Evolutionary conservation across 2,797 vertebrate genomes (phyloP).

Genomic region (Choloepus didactylus): DNA sequence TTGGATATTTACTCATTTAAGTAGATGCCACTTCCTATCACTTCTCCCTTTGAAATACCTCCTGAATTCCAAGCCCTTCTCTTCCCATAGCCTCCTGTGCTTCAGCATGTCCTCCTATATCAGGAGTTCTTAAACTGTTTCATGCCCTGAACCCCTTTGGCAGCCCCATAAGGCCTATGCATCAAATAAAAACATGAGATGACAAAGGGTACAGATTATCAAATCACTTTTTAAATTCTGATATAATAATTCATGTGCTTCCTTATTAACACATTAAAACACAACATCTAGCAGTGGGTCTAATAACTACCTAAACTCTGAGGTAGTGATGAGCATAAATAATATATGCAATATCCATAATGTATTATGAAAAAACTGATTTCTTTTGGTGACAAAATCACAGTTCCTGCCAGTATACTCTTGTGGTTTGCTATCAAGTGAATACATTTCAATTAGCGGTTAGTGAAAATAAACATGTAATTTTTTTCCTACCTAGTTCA

Average conservation of each 20-base stretch:
- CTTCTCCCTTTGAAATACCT: neutral
- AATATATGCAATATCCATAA: neutral
- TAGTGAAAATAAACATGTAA: conserved; percentile 34
- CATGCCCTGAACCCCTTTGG: neutral
- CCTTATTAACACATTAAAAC: conserved; percentile 36
- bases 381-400: neutral
- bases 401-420: neutral
- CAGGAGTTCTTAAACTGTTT: neutral
- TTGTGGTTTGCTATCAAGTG: conserved; percentile 6
- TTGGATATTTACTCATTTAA: neutral
- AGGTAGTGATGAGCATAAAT: neutral
- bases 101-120: neutral
- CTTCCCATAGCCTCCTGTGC: neutral
- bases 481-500: neutral
- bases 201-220: neutral
- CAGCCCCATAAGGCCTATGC: neutral
- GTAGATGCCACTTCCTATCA: neutral
- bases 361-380: neutral
- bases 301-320: conserved; percentile 23
- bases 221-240: neutral
- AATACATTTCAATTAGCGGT: neutral
- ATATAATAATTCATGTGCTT: neutral
- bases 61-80: neutral
- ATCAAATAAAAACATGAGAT: neutral
- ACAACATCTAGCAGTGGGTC: neutral